Base-by-base conservation (phyloP, 2,888 invertebrate genomes). In the Melinaea marsaeus region DNA sequence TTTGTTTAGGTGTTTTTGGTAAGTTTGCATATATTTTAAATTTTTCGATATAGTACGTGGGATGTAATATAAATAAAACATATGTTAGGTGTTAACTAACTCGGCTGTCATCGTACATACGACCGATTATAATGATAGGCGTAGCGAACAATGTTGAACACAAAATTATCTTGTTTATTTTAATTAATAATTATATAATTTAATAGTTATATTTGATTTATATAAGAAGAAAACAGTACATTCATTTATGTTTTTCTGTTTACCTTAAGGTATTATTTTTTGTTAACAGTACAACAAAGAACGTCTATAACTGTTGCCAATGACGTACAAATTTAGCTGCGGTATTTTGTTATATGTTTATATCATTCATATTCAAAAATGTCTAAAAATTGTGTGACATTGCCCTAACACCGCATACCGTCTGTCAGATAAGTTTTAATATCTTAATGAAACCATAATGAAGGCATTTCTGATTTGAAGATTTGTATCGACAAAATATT, bases 401-500 rank as follows among this genome's bases (percentile, higher is more conserved):
- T 37, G 58, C 47, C 37, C 55, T 51, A 63, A 63, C 63, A 61
- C 35, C 47, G 54, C 64, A 64, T 59, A 57, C 59, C 61, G 48
- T 45, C 57, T 57, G 68, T 69, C 68, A 66, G 42, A 61, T 59
- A 3, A 42, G 35, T 34, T 57, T 63, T 64, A 69, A 67, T 66
- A 64, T 60, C 67, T 67, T 61, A 67, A 69, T 69, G 64, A 62
- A 56, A 61, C 59, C 63, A 65, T 63, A 57, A 62, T 22, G 22
- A 61, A 61, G 61, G 63, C 58, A 42, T 61, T 60, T 67, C 67
- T 67, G 68, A 65, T 67, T 55, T 32, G 51, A 51, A 51, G 51
- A 51, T 51, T 32, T 51, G 51, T 51, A 51, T 9, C 51, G 7
- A 42, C 32, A 51, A 32, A 51, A 32, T 32, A 51, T 51, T 51